Percentiles rank a stretch among this genome's conserved stretches.
phyloP scores from a whole-genome alignment of 2,888 invertebrate species.

The Apotomis betuletana region DNA sequence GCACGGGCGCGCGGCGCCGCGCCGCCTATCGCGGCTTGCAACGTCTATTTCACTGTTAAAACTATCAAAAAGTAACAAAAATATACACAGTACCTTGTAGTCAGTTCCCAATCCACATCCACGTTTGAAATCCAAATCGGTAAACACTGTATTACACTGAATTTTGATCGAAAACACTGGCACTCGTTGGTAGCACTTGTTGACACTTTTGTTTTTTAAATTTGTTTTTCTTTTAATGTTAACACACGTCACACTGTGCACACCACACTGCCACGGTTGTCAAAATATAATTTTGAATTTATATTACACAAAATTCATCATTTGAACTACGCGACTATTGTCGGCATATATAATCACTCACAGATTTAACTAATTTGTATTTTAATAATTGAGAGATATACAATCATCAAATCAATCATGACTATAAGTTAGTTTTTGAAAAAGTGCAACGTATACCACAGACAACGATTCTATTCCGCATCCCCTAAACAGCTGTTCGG shows the following conservation, averaged over 20 bases:
- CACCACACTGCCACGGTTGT: slow-evolving; percentile 20
- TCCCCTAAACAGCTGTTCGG: slow-evolving; percentile 77
- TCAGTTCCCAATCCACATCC: slow-evolving; percentile 65
- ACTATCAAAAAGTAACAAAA: slow-evolving; percentile 42
- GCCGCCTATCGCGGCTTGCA: slow-evolving; percentile 40
- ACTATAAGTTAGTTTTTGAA: slow-evolving; percentile 4
- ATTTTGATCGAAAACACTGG: slow-evolving; percentile 55
- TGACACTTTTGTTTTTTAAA: slow-evolving; percentile 44
- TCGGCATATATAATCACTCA: neutral
- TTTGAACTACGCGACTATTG: neutral
- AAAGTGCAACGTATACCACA: slow-evolving; percentile 28
- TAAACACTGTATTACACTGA: slow-evolving; percentile 58
- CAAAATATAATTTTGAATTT: neutral
- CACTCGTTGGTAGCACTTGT: slow-evolving; percentile 46
- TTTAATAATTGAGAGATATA: neutral
- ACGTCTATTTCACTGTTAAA: slow-evolving; percentile 46
- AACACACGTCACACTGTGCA: slow-evolving; percentile 15
- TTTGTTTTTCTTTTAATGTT: slow-evolving; percentile 40
- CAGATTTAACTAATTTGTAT: neutral
- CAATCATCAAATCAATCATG: neutral
- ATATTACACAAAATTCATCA: slow-evolving; percentile 7
- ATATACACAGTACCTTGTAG: slow-evolving; percentile 63
- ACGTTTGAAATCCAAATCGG: slow-evolving; percentile 67
- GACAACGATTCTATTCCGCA: slow-evolving; percentile 55
- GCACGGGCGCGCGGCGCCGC: slow-evolving; percentile 29